A percentile compares a stretch with the other conserved stretches of the same genome.
Conservation (phyloP, 23 tunicate species). For the Phallusia fumigata region DNA sequence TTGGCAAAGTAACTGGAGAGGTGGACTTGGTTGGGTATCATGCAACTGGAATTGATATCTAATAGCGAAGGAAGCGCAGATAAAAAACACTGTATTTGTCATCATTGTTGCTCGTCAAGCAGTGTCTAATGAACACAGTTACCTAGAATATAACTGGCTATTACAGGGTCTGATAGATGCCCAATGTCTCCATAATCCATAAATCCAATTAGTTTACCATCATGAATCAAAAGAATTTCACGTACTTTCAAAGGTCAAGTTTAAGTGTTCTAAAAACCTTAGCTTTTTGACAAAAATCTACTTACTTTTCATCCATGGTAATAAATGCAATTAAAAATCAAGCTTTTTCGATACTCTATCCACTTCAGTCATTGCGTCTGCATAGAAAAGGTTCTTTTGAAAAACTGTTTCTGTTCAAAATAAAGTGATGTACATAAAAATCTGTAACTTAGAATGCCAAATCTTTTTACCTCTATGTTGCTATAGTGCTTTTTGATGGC, state of each 20-base stretch:
- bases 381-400: neutral
- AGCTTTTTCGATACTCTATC: too few relatives aligned
- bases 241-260: too few relatives aligned
- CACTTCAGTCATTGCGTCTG: too few relatives aligned
- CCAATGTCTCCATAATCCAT: too few relatives aligned
- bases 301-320: slow-evolving; percentile 8
- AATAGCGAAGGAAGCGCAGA: slow-evolving; percentile 1
- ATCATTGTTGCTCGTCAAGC: neutral
- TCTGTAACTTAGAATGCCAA: too few relatives aligned
- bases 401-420: neutral
- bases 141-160: slow-evolving; percentile 7
- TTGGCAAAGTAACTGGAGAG: slow-evolving; percentile 3
- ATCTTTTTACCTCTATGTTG: neutral
- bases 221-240: too few relatives aligned
- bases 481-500: slow-evolving; percentile 1
- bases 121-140: neutral
- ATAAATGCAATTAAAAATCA: neutral
- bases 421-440: neutral
- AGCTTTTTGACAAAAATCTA: too few relatives aligned
- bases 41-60: slow-evolving; percentile 26
- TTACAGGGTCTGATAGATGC: neutral
- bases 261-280: too few relatives aligned
- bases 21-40: slow-evolving; percentile 34
- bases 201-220: too few relatives aligned
- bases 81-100: slow-evolving; percentile 12